Evolutionary conservation across 2,797 vertebrate genomes (phyloP).

Genomic region (Hydrophis major): DNA sequence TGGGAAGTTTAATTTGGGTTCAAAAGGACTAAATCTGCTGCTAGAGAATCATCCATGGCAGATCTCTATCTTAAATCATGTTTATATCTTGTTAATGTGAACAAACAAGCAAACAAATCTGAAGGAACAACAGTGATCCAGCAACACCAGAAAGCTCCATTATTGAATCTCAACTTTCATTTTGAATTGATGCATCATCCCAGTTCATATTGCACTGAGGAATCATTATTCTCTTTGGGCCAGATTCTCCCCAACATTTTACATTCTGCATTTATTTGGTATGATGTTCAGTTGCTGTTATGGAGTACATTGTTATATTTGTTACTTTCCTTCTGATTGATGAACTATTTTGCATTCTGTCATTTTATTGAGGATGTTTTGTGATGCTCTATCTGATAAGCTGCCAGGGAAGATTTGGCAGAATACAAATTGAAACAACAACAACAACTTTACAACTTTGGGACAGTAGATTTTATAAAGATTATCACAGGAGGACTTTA

Average conservation of each 20-base stretch:
- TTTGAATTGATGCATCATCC: slow-evolving; percentile 3
- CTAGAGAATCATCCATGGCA: background rate
- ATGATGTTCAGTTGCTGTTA: background rate
- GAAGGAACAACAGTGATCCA: background rate
- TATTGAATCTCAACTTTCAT: background rate
- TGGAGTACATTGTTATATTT: background rate
- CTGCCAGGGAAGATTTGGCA: background rate
- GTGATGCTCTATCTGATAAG: background rate
- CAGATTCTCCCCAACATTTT: background rate
- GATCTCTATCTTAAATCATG: background rate
- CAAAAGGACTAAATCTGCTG: background rate
- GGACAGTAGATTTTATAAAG: background rate
- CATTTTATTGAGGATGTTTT: background rate
- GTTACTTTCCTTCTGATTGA: background rate
- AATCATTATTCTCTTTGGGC: slow-evolving; percentile 12
- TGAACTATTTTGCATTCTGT: background rate
- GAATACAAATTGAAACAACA: background rate
- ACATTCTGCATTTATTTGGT: background rate
- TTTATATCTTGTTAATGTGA: background rate
- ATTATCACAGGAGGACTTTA: background rate
- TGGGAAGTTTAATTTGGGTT: background rate
- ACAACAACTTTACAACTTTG: background rate
- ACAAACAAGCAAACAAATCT: background rate
- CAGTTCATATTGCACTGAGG: background rate
- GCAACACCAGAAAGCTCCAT: background rate